Percentiles rank a stretch among this genome's conserved stretches.
Evolutionary conservation across 2,113 vertebrate genomes (phyloP).

Genomic region (Climacteris rufus): DNA sequence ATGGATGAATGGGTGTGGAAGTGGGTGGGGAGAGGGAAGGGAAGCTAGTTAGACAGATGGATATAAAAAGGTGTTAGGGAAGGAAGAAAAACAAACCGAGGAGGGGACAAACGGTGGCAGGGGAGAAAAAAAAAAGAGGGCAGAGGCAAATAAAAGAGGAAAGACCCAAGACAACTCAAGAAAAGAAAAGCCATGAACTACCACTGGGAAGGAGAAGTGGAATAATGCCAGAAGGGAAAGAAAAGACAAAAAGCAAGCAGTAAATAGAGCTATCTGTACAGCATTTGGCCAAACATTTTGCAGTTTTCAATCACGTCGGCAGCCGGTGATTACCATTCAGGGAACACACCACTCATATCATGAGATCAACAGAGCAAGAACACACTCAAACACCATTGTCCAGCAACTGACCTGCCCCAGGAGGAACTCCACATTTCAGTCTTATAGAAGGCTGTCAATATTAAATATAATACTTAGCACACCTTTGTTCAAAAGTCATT

Average conservation of each 20-base stretch:
- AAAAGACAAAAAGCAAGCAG: slow-evolving; percentile 71
- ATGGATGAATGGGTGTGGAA: slow-evolving; percentile 51
- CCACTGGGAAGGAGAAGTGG: slow-evolving; percentile 57
- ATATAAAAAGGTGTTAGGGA: slow-evolving; percentile 58
- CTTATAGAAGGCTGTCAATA: background rate
- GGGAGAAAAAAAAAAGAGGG: rapidly evolving
- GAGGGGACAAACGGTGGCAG: background rate
- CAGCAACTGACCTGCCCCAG: slow-evolving; percentile 10
- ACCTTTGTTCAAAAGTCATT: background rate
- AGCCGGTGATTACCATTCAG: background rate
- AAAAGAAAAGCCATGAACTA: slow-evolving; percentile 60
- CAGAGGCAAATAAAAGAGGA: background rate
- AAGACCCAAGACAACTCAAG: slow-evolving; percentile 38
- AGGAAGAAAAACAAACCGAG: slow-evolving; percentile 3
- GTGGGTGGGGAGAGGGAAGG: slow-evolving; percentile 40
- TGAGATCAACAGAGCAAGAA: background rate
- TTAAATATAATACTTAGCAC: background rate
- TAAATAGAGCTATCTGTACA: slow-evolving; percentile 66
- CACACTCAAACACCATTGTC: background rate
- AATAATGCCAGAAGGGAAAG: slow-evolving; percentile 67
- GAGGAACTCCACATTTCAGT: slow-evolving; percentile 12
- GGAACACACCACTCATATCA: background rate
- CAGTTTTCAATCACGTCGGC: slow-evolving; percentile 42
- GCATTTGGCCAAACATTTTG: slow-evolving; percentile 62
- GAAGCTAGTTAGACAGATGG: slow-evolving; percentile 59